Base-by-base conservation (phyloP, 2,113 vertebrate genomes). In the Psittacula cyanocephala region DNA sequence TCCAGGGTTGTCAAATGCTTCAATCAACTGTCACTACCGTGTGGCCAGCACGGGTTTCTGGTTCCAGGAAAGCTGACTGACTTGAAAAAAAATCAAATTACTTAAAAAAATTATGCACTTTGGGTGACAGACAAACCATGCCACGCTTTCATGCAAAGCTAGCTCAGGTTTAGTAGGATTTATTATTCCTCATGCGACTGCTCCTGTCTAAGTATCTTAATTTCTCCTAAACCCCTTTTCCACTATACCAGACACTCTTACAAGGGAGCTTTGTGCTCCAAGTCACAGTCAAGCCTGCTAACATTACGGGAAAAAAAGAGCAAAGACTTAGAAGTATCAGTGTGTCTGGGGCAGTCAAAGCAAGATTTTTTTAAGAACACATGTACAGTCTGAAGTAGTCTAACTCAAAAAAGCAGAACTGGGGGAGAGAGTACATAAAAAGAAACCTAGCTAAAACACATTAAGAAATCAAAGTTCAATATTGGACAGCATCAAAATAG, bases 81-180 rank as follows among this genome's bases (percentile, higher is more conserved):
- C 76, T 75, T 86, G 55, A 81, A 74, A 64, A 81, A 81, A 91
- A 92, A n/a, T n/a, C n/a, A 93, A 88, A 55, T 68, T n/a, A 86
- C 68, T 82, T 90, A 39, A 70, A 86, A 88, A 88, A 78, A 78
- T 57, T 82, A 76, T 33, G 46, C 53, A 35, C 29, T 92, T 60
- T 31, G 47, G 17, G 69, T 81, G 70, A 81, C 20, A 67, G 46
- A 76, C 62, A 76, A 89, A 89, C 55, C 39, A 39, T 60, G 47
- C 18, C 55, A 67, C 11, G 57, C 43, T 68, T 92, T 92, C 60
- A 41, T 75, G 28, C 43, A 92, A 92, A 84, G 35, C 80, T 44
- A 64, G 43, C 52, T 88, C 52, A 72, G 35, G n/a, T 86, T 92
- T 95, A 86, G 80, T 35, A 88, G 77, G 62, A 86, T 81, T 95